Evolutionary conservation across 2,113 vertebrate species (phyloP), one percentile per base, ranked within the genome.

Genomic region (Thoracochromis brauschi): DNA sequence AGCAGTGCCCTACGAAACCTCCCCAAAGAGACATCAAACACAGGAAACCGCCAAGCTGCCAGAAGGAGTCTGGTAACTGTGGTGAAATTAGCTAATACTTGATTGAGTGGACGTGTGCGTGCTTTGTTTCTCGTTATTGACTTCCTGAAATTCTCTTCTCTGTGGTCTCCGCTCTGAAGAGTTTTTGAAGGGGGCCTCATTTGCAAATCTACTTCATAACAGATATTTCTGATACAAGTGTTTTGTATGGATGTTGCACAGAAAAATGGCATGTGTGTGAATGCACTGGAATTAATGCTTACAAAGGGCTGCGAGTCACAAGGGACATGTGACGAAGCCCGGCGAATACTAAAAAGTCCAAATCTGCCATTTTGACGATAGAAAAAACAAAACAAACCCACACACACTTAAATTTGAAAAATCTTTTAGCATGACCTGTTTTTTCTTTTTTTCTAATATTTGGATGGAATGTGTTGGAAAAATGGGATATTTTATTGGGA

Each of bases 401-500:
- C 33, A 65, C 60, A 65, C 63, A 38, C 63, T 38, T 68, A 68
- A 68, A 68, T 31, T 85, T 71, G 75, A 31, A 42, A 58, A 88
- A 84, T 88, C 85, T 91, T 89, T 89, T 42, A 88, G 94, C 94
- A 95, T 94, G 92, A 93, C 42, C 21, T 87, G 47, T 82, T 91
- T 84, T 26, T 83, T 9, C 79, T 78, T 85, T 90, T 81, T 87
- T 92, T 91, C 94, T 90, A 87, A 86, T 80, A 93, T 89, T 87
- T 88, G 90, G 90, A 88, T 92, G 91, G 89, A 94, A 91, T 60
- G 65, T 86, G 91, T 90, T 86, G 88, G 86, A 84, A 88, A 95
- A 93, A 91, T 90, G 85, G 87, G 93, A 93, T 96, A 96, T 97
- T 97, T 97, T 96, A 95, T 89, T 91, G 93, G 94, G 91, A 97